phyloP scores from a whole-genome alignment of 1,140 invertebrate species.

The Diachasma alloeum region DNA sequence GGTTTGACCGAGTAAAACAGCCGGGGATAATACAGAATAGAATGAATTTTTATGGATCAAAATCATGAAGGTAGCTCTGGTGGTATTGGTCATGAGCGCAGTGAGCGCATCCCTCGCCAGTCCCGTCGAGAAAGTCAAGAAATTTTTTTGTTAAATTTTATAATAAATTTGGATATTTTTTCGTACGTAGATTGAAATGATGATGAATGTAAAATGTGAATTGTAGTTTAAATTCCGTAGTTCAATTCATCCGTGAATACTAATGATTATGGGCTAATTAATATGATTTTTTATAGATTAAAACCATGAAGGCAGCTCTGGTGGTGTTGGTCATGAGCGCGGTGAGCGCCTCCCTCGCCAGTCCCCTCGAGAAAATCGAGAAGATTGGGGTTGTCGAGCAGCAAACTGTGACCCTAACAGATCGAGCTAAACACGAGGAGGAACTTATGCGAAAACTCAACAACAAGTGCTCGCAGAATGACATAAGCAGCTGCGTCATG shows the following conservation, averaged over 20 bases:
- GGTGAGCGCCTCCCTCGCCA: constrained; percentile 46
- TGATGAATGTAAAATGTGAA: too few species aligned
- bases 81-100: constrained; percentile 40
- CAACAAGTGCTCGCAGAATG: constrained; percentile 76
- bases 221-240: too few species aligned
- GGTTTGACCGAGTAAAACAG: too few species aligned
- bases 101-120: constrained; percentile 47
- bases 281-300: background rate
- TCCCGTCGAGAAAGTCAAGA: constrained; percentile 60
- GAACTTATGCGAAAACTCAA: constrained; percentile 77
- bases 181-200: too few species aligned
- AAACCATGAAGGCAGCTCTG: constrained; percentile 51
- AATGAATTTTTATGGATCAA: background rate
- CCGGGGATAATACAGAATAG: too few species aligned
- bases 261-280: background rate
- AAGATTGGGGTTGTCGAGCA: constrained; percentile 59
- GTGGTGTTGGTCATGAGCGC: constrained; percentile 41
- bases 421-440: constrained; percentile 70
- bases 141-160: too few species aligned
- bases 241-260: too few species aligned
- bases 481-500: constrained; percentile 81
- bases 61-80: constrained; percentile 51
- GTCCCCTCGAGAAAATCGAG: constrained; percentile 59
- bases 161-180: too few species aligned
- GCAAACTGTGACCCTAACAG: constrained; percentile 53